phyloP scores from a whole-genome alignment of 2,797 vertebrate genomes.

The Rhinoraja longicauda region DNA sequence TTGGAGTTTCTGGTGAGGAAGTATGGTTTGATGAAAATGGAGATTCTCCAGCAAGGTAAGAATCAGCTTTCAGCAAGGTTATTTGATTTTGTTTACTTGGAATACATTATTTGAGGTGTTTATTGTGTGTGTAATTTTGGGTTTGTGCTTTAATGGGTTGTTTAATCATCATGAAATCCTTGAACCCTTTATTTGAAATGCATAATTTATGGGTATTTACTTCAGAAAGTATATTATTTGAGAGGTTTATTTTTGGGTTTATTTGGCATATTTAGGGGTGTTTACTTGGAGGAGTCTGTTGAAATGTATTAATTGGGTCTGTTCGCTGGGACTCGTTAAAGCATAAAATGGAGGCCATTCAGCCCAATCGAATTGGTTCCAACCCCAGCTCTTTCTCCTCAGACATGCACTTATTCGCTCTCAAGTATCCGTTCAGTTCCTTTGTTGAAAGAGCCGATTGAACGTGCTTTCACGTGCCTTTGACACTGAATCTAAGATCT shows the following conservation, averaged over 20 bases:
- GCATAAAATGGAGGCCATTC: too few species aligned
- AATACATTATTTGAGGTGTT: neutral
- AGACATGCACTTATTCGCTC: too few species aligned
- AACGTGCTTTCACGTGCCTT: too few species aligned
- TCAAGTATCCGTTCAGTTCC: too few species aligned
- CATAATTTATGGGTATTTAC: neutral
- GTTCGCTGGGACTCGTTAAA: too few species aligned
- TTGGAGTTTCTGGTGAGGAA: conserved; percentile 89
- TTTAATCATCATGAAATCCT: neutral
- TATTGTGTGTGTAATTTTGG: neutral
- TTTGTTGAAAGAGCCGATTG: too few species aligned
- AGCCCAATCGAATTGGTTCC: too few species aligned
- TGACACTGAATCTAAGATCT: too few species aligned
- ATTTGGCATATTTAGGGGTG: neutral
- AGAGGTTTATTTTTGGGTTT: neutral
- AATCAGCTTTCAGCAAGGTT: neutral
- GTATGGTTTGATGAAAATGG: conserved; percentile 96
- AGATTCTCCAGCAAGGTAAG: conserved; percentile 93
- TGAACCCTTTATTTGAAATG: neutral
- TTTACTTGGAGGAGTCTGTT: neutral
- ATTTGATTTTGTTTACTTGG: neutral
- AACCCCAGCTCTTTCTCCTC: too few species aligned
- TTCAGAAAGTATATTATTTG: neutral
- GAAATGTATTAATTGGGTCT: neutral
- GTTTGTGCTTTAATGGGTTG: too few species aligned